Evolutionary conservation across 2,888 invertebrate species (phyloP), one percentile per base, ranked within the genome.

Genomic region (Quadroppia sp.): DNA sequence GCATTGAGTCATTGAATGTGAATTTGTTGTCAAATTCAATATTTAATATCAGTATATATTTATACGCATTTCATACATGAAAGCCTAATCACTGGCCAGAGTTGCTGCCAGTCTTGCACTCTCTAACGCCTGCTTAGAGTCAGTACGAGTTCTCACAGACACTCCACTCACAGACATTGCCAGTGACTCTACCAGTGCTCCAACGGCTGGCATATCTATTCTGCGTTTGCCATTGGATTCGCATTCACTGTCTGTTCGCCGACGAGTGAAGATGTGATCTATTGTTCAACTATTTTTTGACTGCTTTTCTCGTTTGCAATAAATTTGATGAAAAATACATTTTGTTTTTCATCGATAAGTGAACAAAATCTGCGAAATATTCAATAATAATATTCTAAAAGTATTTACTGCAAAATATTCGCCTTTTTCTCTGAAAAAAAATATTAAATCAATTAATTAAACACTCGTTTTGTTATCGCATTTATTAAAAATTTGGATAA

Each of bases 1-100:
- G 50, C 50, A 50, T 53, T 53, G 25, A 53, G 25, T 53, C 25
- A 53, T 53, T 53, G 53, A 53, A 53, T 25, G 53, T 50, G 50
- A 3, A 50, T 50, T 50, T 20, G 50, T 50, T 36, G 36, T 36
- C 9, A 50, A 50, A 50, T 17, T 50, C 20, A 50, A n/a, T 50
- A 50, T 50, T 50, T 20, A 50, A 20, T 50, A 45, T 45, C 17
- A 2, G 6, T 53, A 53, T 23, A 23, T 53, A 23, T n/a, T n/a
- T n/a, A n/a, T n/a, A n/a, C n/a, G n/a, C n/a, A 25, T 53, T 9
- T 23, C 25, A 53, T n/a, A n/a, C n/a, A n/a, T n/a, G n/a, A 53
- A 53, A 25, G 13, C 11, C 11, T 53, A 23, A 25, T 53, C 53
- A 53, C 23, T 53, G 53, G 11, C 53, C 53, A 53, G 25, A 53